These are phyloP conservation scores for Acropternis orthonyx DNA, from an alignment of 2,797 vertebrate genomes.

Conservation along the genomic window DNA sequence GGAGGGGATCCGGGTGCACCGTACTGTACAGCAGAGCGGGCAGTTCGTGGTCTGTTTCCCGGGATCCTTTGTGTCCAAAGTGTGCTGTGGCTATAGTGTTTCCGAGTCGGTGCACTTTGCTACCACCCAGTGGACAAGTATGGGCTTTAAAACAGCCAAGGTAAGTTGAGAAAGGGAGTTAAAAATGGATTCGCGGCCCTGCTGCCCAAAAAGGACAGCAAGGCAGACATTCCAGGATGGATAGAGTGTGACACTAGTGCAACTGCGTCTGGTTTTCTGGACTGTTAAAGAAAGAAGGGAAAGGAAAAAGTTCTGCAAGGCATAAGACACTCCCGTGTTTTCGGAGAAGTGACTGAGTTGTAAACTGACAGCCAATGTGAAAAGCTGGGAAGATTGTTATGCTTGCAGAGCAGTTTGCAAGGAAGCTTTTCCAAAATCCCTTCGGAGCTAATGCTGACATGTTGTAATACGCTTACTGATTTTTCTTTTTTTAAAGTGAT, in stretches of 20 bases:
- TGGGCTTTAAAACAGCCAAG: constrained; percentile 97
- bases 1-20: constrained; percentile 96
- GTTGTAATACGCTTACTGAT: not conserved
- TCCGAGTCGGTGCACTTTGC: constrained; percentile 99
- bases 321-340: not conserved
- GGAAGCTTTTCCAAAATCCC: constrained; percentile 12
- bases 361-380: not conserved
- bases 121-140: constrained; percentile 97
- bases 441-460: not conserved
- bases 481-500: not conserved
- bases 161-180: constrained; percentile 75
- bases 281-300: not conserved
- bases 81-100: constrained; percentile 98
- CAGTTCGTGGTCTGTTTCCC: constrained; percentile 98
- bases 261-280: not conserved
- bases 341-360: not conserved
- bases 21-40: constrained; percentile 94
- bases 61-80: constrained; percentile 96
- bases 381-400: not conserved
- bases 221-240: constrained; percentile 12
- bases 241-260: not conserved
- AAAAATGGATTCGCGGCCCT: constrained; percentile 12
- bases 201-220: not conserved
- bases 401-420: not conserved
- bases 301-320: not conserved